phyloP scores from a whole-genome alignment of 2,888 invertebrate genomes.

The Mesochorus sp. region DNA sequence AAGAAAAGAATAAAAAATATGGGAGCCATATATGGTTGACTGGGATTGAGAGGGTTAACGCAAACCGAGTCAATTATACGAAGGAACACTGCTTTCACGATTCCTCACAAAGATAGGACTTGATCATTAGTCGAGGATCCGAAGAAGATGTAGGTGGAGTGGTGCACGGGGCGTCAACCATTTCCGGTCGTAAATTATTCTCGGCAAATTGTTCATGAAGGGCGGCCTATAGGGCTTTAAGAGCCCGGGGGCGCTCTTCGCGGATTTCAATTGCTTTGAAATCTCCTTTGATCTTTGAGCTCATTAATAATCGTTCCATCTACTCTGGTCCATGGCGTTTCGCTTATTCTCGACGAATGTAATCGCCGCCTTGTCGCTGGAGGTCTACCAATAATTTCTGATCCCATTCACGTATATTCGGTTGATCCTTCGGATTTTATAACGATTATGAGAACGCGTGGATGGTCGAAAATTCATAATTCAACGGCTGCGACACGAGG shows the following conservation, averaged over 20 bases:
- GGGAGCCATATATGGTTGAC: too few relatives aligned
- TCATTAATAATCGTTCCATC: not conserved
- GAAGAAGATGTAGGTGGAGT: not conserved
- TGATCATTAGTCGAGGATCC: constrained; percentile 10
- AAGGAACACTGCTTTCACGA: constrained; percentile 7
- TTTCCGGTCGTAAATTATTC: not conserved
- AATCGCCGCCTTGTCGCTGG: constrained; percentile 72
- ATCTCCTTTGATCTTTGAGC: constrained; percentile 65
- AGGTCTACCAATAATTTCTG: constrained; percentile 75
- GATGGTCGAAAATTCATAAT: not conserved
- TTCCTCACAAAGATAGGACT: constrained; percentile 2
- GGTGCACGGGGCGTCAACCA: not conserved
- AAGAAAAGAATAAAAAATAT: too few relatives aligned
- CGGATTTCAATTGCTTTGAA: constrained; percentile 13
- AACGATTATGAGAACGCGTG: not conserved
- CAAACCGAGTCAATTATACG: constrained; percentile 16
- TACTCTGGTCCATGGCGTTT: not conserved
- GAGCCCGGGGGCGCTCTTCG: not conserved
- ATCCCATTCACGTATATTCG: constrained; percentile 27
- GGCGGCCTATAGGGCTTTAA: not conserved
- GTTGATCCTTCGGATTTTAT: too few relatives aligned
- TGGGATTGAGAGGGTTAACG: too few relatives aligned
- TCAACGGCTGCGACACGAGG: not conserved
- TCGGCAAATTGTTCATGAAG: not conserved
- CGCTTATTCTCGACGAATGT: constrained; percentile 74